A percentile compares a stretch with the other conserved stretches of the same genome.
phyloP scores from a whole-genome alignment of 2,888 invertebrate species.

The Patella ulyssiponensis region DNA sequence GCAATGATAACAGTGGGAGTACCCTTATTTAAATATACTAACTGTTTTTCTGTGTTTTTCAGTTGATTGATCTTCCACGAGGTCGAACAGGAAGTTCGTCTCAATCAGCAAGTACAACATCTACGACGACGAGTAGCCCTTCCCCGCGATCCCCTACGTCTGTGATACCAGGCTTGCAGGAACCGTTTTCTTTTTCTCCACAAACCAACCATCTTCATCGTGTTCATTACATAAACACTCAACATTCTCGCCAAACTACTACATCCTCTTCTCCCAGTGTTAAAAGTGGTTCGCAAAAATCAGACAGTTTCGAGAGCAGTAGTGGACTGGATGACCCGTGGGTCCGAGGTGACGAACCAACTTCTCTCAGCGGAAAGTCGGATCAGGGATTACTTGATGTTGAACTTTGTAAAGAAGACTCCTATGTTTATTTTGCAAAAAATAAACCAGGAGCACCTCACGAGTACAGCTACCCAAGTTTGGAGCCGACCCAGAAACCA shows the following conservation, averaged over 20 bases:
- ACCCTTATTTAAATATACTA: too few relatives aligned
- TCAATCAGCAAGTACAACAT: conserved; percentile 70
- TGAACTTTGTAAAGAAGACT: conserved; percentile 56
- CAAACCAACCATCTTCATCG: conserved; percentile 74
- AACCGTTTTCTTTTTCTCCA: conserved; percentile 57
- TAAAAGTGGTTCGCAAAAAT: conserved; percentile 50
- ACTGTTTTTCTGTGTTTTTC: conserved; percentile 56
- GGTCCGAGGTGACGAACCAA: conserved; percentile 59
- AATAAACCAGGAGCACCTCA: conserved; percentile 73
- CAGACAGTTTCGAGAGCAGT: conserved; percentile 52
- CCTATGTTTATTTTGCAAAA: conserved; percentile 63
- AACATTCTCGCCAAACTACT: conserved; percentile 43
- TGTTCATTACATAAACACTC: conserved; percentile 77
- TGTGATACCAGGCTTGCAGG: conserved; percentile 54
- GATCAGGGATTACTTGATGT: conserved; percentile 58
- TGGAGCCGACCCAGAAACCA: conserved; percentile 71
- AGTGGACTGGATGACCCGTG: conserved; percentile 62
- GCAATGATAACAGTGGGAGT: too few relatives aligned
- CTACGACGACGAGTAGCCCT: conserved; percentile 68
- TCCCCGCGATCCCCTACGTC: conserved; percentile 63
- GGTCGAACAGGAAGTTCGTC: conserved; percentile 77
- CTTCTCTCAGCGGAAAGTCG: conserved; percentile 57
- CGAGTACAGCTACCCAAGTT: conserved; percentile 89
- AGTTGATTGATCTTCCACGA: conserved; percentile 90
- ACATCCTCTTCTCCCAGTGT: conserved; percentile 57